A percentile compares a stretch with the other conserved stretches of the same genome.
phyloP scores from a whole-genome alignment of 30 jellyfish, hydroid and myxozoan genomes.

The Pelagia noctiluca region DNA sequence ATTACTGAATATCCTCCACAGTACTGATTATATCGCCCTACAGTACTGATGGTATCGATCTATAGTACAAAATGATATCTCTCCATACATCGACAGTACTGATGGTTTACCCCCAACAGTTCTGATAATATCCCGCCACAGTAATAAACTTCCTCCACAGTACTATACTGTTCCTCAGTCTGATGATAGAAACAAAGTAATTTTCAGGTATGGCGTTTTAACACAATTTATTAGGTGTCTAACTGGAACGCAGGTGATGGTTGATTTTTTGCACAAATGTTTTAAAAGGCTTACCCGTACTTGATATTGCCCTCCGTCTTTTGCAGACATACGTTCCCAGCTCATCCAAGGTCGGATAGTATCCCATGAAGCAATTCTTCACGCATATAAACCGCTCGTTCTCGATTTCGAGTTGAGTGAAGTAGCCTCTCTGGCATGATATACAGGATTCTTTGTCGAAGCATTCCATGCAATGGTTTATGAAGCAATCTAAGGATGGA shows the following conservation, averaged over 20 bases:
- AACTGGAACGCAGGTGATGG: not conserved
- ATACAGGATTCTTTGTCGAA: constrained; percentile 25
- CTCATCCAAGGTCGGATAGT: constrained; percentile 8
- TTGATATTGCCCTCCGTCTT: constrained; percentile 11
- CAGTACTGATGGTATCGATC: too few relatives aligned
- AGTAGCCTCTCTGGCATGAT: constrained; percentile 37
- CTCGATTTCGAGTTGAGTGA: constrained; percentile 38
- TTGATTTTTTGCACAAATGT: too few relatives aligned
- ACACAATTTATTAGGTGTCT: too few relatives aligned
- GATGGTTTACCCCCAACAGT: too few relatives aligned
- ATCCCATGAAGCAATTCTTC: constrained; percentile 57
- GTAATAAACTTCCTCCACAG: too few relatives aligned
- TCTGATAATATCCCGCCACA: too few relatives aligned
- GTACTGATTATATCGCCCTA: too few relatives aligned
- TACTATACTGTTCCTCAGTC: too few relatives aligned
- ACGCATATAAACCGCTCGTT: constrained; percentile 39
- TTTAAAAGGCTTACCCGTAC: constrained; percentile 13
- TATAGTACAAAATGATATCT: too few relatives aligned
- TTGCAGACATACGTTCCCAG: constrained; percentile 33
- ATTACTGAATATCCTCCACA: too few relatives aligned
- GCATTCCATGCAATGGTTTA: constrained; percentile 31
- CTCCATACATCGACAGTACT: too few relatives aligned
- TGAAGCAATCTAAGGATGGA: constrained; percentile 30
- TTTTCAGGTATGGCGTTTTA: not conserved
- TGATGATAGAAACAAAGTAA: too few relatives aligned